Base-by-base conservation (phyloP, 1,140 invertebrate genomes). In the Bombus sylvicola region DNA sequence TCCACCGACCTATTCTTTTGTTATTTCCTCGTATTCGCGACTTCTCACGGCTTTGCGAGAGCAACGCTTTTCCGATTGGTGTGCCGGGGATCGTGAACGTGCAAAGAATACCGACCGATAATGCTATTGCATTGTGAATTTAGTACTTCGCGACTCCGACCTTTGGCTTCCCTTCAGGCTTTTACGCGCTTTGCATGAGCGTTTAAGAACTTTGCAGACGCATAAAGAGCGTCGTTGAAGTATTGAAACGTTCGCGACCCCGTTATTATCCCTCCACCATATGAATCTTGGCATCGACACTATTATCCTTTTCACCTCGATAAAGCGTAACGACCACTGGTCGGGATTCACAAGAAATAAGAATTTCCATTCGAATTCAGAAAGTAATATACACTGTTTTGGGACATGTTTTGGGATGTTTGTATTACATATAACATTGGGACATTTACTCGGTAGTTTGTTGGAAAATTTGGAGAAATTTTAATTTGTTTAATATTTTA, bases 101-200 rank as follows among this genome's bases (percentile, higher is more conserved):
- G 89, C 89, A 66, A 81, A 74, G 89, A 91, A 91, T 91, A 88
- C 75, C 53, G 34, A 34, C 59, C 83, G 83, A 85, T 85, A 69
- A 79, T 83, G 89, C 84, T 83, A 90, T 90, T 91, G 82, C 87
- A 91, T 91, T 87, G 85, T 84, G 87, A 90, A 90, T 90, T 90
- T 90, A 89, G 80, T 86, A 73, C 82, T 41, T 53, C 64, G 69
- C 79, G 85, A 57, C 79, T 43, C 68, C 66, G 83, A 88, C 86
- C 86, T 82, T 78, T 69, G 72, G 62, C 82, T 73, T 83, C 82
- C 74, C 72, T 72, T 71, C 84, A 81, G 81, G 62, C 79, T 76
- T 71, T 85, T 86, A 88, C 81, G 85, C 87, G 84, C 59, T 85
- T 80, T 79, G 83, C 83, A 85, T 80, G 83, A 85, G 47, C 83